Evolutionary conservation across 2,113 vertebrate species (phyloP).

Genomic region (Mormoops blainvillei): DNA sequence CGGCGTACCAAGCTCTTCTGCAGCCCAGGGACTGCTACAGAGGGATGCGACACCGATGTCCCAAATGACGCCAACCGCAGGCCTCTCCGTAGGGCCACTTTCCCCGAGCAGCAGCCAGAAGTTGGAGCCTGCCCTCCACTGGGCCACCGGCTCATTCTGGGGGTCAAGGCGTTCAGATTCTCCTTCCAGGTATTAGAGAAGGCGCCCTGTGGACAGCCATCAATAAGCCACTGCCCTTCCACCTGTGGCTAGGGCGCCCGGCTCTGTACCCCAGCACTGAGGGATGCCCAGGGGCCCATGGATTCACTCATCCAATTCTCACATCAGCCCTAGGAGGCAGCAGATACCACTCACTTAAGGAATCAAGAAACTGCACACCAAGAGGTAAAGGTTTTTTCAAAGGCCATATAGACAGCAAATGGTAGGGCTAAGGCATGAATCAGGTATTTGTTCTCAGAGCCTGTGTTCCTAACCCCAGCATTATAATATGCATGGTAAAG

Average conservation of each 20-base stretch:
- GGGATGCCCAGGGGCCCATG: background rate
- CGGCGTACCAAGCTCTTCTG: background rate
- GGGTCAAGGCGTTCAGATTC: background rate
- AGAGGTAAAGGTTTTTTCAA: background rate
- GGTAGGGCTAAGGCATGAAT: background rate
- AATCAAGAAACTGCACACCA: background rate
- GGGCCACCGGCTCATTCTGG: background rate
- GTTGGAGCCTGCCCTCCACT: background rate
- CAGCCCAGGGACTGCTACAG: background rate
- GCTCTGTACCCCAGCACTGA: background rate
- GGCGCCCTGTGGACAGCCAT: background rate
- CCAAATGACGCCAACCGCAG: background rate
- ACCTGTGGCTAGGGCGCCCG: background rate
- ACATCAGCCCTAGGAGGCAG: background rate
- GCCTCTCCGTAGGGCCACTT: background rate
- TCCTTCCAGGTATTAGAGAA: background rate
- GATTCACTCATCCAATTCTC: background rate
- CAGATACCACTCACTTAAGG: background rate
- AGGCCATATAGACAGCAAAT: background rate
- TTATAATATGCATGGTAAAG: background rate
- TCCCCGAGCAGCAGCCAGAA: background rate
- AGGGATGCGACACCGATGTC: background rate
- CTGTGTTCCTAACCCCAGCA: background rate
- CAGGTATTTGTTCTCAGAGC: background rate
- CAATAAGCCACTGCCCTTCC: background rate